Base-by-base conservation (phyloP, 2,797 vertebrate genomes). In the Carcharodon carcharias region DNA sequence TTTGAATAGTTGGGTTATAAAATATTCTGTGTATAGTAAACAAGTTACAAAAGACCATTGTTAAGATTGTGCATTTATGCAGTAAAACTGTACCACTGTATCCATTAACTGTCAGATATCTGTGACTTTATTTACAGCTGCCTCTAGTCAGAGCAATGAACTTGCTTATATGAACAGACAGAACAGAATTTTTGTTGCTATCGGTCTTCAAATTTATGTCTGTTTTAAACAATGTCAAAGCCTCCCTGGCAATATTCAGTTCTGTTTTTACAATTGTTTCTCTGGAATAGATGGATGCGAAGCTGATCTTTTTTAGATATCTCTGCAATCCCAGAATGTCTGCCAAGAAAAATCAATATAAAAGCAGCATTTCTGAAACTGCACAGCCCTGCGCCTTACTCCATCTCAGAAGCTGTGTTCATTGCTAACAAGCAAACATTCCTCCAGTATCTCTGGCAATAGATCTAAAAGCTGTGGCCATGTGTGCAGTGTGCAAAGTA, bases 381-480 rank as follows among this genome's bases (percentile, higher is more conserved):
- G 93, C 93, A 95, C 93, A 69, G 28, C 5, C 50, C 77, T 7
- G 58, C 50, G 5, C 54, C 67, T 56, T 35, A 18, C 94, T 95
- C 69, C 50, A 69, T 92, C 58, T n/a, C 16, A 92, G 56, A 35
- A 77, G 56, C 45, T 56, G 50, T 73, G 31, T 26, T 73, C 69
- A 65, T 95, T 56, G 5, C 16, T 54, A 95, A 77, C 94, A 95
- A 95, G 67, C 69, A 77, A 95, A 95, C 94, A 95, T 95, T 95
- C 94, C 50, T 73, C 40, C 69, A 77, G 69, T 73, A 73, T 95
- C 69, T 77, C 69, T 95, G 94, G 69, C 94, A 71, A 35, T n/a
- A 95, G 28, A 73, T 73, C 69, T 95, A 56, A 95, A 95, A 31
- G 31, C 28, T 95, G 69, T 67, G 61, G 61, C 61, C 91, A 67